Base-by-base conservation (phyloP, 2,888 invertebrate species). In the Chloroclystis v-ata region DNA sequence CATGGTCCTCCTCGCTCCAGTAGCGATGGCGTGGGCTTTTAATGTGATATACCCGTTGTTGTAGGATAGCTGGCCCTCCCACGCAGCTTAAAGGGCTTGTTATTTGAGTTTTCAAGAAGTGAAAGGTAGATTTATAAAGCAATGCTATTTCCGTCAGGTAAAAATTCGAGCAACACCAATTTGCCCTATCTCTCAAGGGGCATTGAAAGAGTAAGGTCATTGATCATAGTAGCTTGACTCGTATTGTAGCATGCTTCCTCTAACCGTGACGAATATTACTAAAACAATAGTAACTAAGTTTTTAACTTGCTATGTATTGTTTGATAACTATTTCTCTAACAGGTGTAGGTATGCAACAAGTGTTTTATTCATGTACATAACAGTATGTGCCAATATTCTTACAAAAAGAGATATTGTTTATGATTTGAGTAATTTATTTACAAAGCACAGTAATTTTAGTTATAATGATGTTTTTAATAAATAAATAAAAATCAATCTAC, bases 11-110 rank as follows among this genome's bases (percentile, higher is more conserved):
- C 57, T 56, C 67, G 67, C 63, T 63, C 50, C 62, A 69, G 51
- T 66, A 64, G 54, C 46, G 61, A 59, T 59, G 56, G 60, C 61
- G 60, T 67, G 59, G 49, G 59, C 46, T 59, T 56, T 52, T 49
- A 56, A 52, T 54, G 49, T 48, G 37, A n/a, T 13, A 20, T 43
- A 43, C 32, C 28, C 33, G 39, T 40, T 43, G 47, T 13, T 33
- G 26, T 28, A 55, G 43, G 51, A 50, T 54, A 49, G 43, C 40
- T 47, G 49, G 41, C 49, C 49, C 57, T 52, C 59, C 59, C 60
- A 60, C 59, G 51, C 53, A 46, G 28, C 1, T 33, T 26, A 37
- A 6, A 28, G 28, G 28, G 32, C 42, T 33, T 37, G 24, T 24
- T 30, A 41, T 44, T 49, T 33, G 9, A 38, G 44, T 37, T 47